Percentiles rank a stretch among this genome's conserved stretches.
Evolutionary conservation across 2,113 vertebrate genomes (phyloP).

Genomic region (Calcarius ornatus): DNA sequence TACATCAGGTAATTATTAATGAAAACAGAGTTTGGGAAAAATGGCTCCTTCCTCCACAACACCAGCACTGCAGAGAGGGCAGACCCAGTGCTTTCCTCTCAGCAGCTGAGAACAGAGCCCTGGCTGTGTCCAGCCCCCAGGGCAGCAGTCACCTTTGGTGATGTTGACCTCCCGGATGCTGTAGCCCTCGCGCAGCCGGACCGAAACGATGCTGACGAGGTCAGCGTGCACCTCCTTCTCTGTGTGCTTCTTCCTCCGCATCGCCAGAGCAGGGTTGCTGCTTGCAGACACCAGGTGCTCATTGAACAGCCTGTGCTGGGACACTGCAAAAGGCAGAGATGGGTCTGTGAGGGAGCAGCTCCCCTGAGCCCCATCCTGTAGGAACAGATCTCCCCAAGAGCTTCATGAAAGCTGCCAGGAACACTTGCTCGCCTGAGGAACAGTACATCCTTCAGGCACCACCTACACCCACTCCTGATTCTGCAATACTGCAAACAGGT

Average conservation of each 20-base stretch:
- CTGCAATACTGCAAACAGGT: neutral
- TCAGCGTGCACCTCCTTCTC: conserved; percentile 95
- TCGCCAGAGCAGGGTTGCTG: conserved; percentile 90
- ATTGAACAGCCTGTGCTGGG: conserved; percentile 94
- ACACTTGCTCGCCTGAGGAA: neutral
- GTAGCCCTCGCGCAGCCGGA: conserved; percentile 94
- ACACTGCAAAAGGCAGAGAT: conserved; percentile 71
- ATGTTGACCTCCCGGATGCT: conserved; percentile 92
- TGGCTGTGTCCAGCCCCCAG: neutral
- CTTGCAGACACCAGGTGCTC: conserved; percentile 95
- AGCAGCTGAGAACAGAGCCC: neutral
- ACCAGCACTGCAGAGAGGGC: neutral
- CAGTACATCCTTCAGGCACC: neutral
- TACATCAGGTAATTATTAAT: neutral
- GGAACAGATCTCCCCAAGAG: neutral
- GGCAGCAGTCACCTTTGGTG: conserved; percentile 82
- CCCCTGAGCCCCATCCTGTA: neutral
- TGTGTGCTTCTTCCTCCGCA: conserved; percentile 93
- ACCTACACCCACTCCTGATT: neutral
- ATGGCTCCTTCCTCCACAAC: neutral
- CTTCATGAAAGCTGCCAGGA: neutral
- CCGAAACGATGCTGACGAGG: conserved; percentile 91
- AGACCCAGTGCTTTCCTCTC: neutral
- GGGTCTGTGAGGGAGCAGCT: neutral
- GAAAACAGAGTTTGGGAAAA: neutral